These are phyloP conservation scores for Heliocidaris tuberculata DNA, from an alignment of 35 echinoderm and acorn worm species.

Conservation along the genomic window DNA sequence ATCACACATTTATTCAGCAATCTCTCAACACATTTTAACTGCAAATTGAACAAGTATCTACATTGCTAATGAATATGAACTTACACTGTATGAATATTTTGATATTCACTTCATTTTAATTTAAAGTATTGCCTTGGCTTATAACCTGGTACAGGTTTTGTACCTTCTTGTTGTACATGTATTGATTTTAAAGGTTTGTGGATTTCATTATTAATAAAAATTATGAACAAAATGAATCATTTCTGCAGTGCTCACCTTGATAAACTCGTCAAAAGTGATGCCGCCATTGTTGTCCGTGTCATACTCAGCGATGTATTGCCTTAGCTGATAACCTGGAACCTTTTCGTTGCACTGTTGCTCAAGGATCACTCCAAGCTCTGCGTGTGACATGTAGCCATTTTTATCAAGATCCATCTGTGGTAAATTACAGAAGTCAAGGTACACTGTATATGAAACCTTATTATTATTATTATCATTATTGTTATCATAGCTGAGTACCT, in stretches of 20 bases:
- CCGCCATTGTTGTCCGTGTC: slow-evolving; percentile 63
- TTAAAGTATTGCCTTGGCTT: too few species aligned
- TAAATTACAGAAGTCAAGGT: neutral
- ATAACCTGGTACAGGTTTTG: too few species aligned
- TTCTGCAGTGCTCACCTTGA: slow-evolving; percentile 24
- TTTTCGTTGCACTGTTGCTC: neutral
- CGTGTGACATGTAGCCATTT: slow-evolving; percentile 54
- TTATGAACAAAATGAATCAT: neutral
- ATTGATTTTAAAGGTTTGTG: neutral
- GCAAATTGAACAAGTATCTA: too few species aligned
- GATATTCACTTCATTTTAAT: too few species aligned
- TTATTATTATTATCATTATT: too few species aligned
- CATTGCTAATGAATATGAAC: too few species aligned
- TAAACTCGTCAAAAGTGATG: slow-evolving; percentile 66
- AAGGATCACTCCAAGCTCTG: slow-evolving; percentile 56
- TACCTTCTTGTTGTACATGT: too few species aligned
- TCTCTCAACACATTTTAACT: too few species aligned
- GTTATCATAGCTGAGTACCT: neutral
- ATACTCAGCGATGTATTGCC: slow-evolving; percentile 47
- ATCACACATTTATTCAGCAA: too few species aligned
- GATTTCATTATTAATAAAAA: too few species aligned
- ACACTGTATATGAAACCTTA: too few species aligned
- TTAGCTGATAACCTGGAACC: slow-evolving; percentile 51
- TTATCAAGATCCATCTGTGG: slow-evolving; percentile 58
- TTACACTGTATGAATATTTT: too few species aligned